phyloP scores from a whole-genome alignment of 2,888 invertebrate species.

The Lithodes maja region DNA sequence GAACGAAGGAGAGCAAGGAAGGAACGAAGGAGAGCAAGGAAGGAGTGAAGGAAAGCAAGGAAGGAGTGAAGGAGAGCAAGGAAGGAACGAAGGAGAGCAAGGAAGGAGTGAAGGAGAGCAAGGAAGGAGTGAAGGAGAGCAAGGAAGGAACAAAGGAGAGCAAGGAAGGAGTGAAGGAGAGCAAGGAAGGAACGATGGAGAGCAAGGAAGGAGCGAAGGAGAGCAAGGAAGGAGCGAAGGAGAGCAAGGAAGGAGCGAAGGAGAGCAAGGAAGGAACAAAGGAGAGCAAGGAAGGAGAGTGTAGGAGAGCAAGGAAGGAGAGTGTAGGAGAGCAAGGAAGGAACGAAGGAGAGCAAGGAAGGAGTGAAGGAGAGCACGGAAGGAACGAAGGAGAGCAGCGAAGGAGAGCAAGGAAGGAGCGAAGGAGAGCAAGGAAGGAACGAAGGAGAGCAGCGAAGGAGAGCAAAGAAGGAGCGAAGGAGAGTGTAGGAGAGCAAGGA shows the following conservation, averaged over 20 bases:
- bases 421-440: not conserved
- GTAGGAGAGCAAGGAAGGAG: not conserved
- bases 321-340: not conserved
- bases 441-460: not conserved
- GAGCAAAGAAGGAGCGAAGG: not conserved
- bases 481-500: not conserved
- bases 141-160: not conserved
- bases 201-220: not conserved
- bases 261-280: not conserved
- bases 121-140: not conserved
- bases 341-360: slow-evolving; percentile 1
- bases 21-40: not conserved
- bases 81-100: not conserved
- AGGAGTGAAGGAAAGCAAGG: not conserved
- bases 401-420: not conserved
- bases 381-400: not conserved
- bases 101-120: not conserved
- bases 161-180: not conserved
- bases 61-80: not conserved
- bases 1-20: not conserved
- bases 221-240: not conserved
- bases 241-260: not conserved
- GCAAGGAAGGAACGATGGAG: not conserved
- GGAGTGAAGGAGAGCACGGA: not conserved
- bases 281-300: not conserved